Base-by-base conservation (phyloP, 1,140 invertebrate species). In the Branchinecta lynchi region DNA sequence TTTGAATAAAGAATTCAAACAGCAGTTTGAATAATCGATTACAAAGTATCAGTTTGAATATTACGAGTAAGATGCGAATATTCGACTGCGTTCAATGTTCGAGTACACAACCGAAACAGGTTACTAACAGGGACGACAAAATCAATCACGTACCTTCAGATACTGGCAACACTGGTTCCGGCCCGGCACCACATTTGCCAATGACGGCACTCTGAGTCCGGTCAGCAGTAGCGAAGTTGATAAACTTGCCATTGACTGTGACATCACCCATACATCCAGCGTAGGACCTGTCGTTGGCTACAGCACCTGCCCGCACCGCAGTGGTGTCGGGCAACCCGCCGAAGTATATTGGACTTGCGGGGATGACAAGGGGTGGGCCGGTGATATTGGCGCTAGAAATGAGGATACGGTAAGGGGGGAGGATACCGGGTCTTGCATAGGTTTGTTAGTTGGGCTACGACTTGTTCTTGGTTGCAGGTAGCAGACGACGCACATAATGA, bases 231-330 rank as follows among this genome's bases (percentile, higher is more conserved):
- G 88, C 89, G 77, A 95, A 89, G 76, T 93, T 92, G 43, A 92
- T 82, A 65, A 92, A 84, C 21, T 80, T 80, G 21, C 87, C 87
- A 75, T 94, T 93, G 6, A 93, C 77, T 0, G 89, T 92, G 1
- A 89, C 85, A 76, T 96, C 92, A 10, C 88, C 89, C 65, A 96
- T 86, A 75, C 92, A 95, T 2, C 93, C 93, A 43, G 82, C 78
- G 75, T 93, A 92, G 0, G 85, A 79, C 46, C 75, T 73, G 9
- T 78, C 79, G 3, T 79, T 76, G 51, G 76, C 78, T n/a, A 74
- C 73, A 7, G 77, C 78, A 8, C 74, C 74, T 15, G 71, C 69
- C 3, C 77, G 75, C 3, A 81, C 78, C 12, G 79, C 77, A 67
- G 85, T 84, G 10, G 78, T 79, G 0, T 81, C 77, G 0, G 91